Percentiles rank a stretch among this genome's conserved stretches.
Evolutionary conservation across 35 echinoderm and acorn worm species (phyloP).

Genomic region (Apostichopus californicus): DNA sequence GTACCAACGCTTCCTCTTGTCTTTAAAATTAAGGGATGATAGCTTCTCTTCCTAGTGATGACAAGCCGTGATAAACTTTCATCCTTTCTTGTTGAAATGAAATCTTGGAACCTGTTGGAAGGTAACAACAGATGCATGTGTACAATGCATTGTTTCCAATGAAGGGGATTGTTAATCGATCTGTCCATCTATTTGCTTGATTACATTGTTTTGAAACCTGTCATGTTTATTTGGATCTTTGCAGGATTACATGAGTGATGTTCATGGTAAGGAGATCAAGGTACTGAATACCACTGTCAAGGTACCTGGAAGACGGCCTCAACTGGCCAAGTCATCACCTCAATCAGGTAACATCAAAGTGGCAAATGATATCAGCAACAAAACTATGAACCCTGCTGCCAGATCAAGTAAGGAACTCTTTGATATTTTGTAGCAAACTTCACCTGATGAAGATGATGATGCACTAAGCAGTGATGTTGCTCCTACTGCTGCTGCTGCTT

Average conservation of each 20-base stretch:
- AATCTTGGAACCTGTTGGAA: too few species aligned
- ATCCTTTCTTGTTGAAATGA: too few species aligned
- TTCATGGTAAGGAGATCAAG: conserved; percentile 90
- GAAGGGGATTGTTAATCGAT: too few species aligned
- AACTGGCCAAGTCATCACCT: conserved; percentile 68
- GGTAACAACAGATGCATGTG: too few species aligned
- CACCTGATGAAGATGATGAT: background rate
- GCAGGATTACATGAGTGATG: conserved; percentile 98
- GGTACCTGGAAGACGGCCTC: conserved; percentile 90
- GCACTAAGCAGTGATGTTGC: background rate
- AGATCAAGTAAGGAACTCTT: conserved; percentile 49
- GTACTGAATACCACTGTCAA: conserved; percentile 95
- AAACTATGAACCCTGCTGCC: conserved; percentile 68
- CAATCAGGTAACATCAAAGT: conserved; percentile 59
- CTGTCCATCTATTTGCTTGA: too few species aligned
- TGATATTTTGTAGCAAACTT: background rate
- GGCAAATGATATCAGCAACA: conserved; percentile 78
- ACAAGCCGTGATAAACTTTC: too few species aligned
- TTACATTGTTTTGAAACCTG: background rate
- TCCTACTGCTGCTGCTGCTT: background rate
- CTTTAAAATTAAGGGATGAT: too few species aligned
- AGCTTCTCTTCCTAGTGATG: too few species aligned
- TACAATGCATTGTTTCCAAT: too few species aligned
- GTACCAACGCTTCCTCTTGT: too few species aligned
- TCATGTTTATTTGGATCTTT: background rate